Percentiles rank a stretch among this genome's conserved stretches.
phyloP scores from a whole-genome alignment of 2,888 invertebrate species.

The Tetrapedia diversipes region DNA sequence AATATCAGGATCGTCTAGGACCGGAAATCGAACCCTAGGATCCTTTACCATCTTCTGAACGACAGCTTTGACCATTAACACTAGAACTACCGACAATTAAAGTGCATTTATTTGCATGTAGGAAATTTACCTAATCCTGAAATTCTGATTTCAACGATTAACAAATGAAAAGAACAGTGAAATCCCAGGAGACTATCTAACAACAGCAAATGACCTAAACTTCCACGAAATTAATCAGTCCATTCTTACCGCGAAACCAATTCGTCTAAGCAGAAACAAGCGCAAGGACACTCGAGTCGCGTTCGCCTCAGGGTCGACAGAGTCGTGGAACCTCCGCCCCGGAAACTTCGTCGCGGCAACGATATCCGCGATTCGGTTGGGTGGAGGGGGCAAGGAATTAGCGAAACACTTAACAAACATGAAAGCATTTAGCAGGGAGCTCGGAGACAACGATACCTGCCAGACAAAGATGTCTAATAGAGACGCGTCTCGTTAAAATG shows the following conservation, averaged over 20 bases:
- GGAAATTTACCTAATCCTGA: too few relatives aligned
- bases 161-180: too few relatives aligned
- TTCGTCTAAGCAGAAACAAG: neutral
- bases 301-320: slow-evolving; percentile 41
- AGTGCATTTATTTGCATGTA: too few relatives aligned
- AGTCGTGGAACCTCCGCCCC: slow-evolving; percentile 8
- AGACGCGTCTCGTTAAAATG: slow-evolving; percentile 52
- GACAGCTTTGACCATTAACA: too few relatives aligned
- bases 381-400: slow-evolving; percentile 45
- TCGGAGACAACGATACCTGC: slow-evolving; percentile 37
- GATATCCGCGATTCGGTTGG: slow-evolving; percentile 23
- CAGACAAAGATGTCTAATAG: slow-evolving; percentile 47
- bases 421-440: slow-evolving; percentile 43
- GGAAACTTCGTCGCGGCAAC: slow-evolving; percentile 33
- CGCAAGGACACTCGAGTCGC: neutral
- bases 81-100: too few relatives aligned
- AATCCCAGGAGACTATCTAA: neutral
- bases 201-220: slow-evolving; percentile 5
- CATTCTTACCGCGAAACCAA: too few relatives aligned
- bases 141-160: too few relatives aligned
- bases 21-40: too few relatives aligned
- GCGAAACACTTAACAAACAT: slow-evolving; percentile 57
- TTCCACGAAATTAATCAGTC: neutral
- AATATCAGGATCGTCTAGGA: too few relatives aligned
- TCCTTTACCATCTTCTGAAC: too few relatives aligned